These are phyloP conservation scores for Oenanthe oenanthe DNA, from an alignment of 2,113 vertebrate species.

Conservation along the genomic window DNA sequence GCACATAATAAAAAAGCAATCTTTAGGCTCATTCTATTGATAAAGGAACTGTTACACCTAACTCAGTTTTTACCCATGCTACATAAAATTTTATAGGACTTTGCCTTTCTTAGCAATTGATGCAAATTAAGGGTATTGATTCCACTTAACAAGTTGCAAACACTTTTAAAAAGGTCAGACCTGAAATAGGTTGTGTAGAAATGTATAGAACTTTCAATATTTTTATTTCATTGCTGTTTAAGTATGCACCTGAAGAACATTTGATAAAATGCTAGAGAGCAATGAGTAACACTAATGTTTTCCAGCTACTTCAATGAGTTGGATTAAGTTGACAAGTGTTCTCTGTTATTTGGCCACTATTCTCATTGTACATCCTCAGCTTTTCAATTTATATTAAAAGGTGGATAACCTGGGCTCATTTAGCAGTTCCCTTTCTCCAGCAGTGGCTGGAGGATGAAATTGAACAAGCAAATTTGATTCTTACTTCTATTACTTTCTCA, in stretches of 20 bases:
- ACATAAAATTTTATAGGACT: neutral
- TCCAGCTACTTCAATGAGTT: neutral
- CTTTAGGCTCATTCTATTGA: neutral
- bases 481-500: neutral
- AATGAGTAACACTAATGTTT: neutral
- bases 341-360: neutral
- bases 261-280: neutral
- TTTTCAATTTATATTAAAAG: neutral
- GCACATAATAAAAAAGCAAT: neutral
- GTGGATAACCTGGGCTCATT: neutral
- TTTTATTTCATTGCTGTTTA: neutral
- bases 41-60: neutral
- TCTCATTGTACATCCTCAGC: neutral
- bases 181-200: neutral
- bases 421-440: neutral
- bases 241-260: neutral
- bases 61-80: neutral
- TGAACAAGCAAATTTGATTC: neutral
- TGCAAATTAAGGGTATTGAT: neutral
- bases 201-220: neutral
- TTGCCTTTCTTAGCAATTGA: neutral
- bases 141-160: neutral
- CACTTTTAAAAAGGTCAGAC: neutral
- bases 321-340: neutral
- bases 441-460: neutral